Evolutionary conservation across 2,797 vertebrate genomes (phyloP), one percentile per base, ranked within the genome.

Genomic region (Adrianichthys oophorus): DNA sequence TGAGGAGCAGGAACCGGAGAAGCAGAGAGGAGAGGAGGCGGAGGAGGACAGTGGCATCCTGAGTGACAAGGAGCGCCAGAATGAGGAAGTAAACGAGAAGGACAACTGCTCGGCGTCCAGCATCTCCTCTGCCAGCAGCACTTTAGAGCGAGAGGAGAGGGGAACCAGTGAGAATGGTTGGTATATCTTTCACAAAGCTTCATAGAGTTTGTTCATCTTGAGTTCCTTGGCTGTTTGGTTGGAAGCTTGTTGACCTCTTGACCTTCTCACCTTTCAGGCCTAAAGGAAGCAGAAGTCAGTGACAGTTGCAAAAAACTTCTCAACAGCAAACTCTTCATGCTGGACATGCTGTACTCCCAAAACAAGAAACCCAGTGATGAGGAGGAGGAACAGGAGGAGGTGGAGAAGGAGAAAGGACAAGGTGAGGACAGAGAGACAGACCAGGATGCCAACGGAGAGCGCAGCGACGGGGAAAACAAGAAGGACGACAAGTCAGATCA

Each of bases 271-370:
- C 29, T 10, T 60, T 66, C 71, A 89, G 89, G 81, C 63, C 69
- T 92, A 65, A 94, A 95, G 78, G 94, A 96, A 86, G 90, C 83
- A 49, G 86, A 91, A 66, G 91, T 95, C 87, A 96, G 92, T 63
- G 95, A 95, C 48, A 93, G 91, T 85, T 92, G 93, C 84, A 93
- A 92, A 76, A 94, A 94, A 80, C 95, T 96, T 74, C 93, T 97
- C 79, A 93, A 95, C 87, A 96, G 88, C 83, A 98, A 97, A 72
- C 91, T 95, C 51, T 98, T 98, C 89, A 98, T 98, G 95, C 86
- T 97, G 92, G 95, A 98, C 89, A 97, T 97, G 96, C 91, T 98
- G 82, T 98, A 96, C 94, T 94, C 95, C 21, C 95, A 98, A 89
- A 96, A 90, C 87, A 94, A 94, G 83, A 94, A 96, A 75, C 90